A percentile compares a stretch with the other conserved stretches of the same genome.
Evolutionary conservation across 2,113 vertebrate genomes (phyloP).

Genomic region (Carettochelys insculpta): DNA sequence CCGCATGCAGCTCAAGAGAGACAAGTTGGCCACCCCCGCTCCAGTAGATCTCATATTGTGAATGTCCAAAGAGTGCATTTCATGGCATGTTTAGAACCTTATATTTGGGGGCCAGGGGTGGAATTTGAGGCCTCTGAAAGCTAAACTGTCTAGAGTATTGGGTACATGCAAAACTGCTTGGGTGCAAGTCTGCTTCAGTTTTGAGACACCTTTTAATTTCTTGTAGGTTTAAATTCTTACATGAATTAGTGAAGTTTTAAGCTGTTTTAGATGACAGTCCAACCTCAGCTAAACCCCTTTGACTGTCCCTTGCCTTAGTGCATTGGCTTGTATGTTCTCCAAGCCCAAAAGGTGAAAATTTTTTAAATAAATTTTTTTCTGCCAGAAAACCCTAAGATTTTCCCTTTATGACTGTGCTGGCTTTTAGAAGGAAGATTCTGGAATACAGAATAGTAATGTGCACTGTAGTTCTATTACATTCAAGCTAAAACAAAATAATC

Average conservation of each 20-base stretch:
- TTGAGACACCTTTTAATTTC: conserved; percentile 45
- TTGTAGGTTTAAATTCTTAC: conserved; percentile 26
- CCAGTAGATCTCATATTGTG: background rate
- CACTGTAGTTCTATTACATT: background rate
- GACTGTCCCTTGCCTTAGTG: background rate
- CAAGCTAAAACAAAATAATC: background rate
- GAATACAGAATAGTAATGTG: background rate
- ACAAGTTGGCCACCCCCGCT: too few relatives aligned
- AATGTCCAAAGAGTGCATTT: background rate
- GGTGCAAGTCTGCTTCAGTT: conserved; percentile 19
- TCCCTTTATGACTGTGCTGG: background rate
- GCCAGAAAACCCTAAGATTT: background rate
- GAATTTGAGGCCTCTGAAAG: background rate
- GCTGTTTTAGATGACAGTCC: conserved; percentile 9
- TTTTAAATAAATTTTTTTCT: background rate
- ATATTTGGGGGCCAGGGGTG: background rate
- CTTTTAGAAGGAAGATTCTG: background rate
- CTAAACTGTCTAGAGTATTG: background rate
- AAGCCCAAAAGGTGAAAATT: background rate
- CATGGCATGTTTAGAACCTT: background rate
- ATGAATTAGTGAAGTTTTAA: conserved; percentile 17
- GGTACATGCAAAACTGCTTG: background rate
- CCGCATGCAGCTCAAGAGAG: too few relatives aligned
- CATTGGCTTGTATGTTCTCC: background rate
- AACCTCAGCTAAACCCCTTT: background rate